These are phyloP conservation scores for Lemur catta DNA, from an alignment of 2,797 vertebrate genomes.

Conservation along the genomic window DNA sequence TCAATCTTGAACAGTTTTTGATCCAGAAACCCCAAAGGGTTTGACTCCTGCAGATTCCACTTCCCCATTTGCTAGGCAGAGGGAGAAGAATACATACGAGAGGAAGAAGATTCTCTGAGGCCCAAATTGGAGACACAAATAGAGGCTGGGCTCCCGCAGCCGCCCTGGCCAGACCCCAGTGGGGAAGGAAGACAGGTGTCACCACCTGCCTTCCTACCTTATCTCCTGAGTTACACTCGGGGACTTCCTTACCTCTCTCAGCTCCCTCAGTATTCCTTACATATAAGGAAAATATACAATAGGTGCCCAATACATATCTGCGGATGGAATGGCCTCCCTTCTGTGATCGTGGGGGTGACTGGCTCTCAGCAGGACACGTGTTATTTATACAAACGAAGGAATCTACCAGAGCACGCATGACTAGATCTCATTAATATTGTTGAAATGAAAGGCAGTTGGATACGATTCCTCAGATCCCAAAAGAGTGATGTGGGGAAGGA, in stretches of 20 bases:
- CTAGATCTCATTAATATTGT: neutral
- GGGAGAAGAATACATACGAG: neutral
- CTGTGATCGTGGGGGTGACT: neutral
- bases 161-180: rapidly evolving
- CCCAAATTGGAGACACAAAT: neutral
- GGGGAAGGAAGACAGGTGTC: neutral
- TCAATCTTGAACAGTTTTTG: neutral
- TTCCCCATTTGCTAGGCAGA: neutral
- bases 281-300: neutral
- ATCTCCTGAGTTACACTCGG: neutral
- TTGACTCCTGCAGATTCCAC: neutral
- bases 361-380: neutral
- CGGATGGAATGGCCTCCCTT: neutral
- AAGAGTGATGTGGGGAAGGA: neutral
- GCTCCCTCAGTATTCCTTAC: neutral
- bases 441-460: neutral
- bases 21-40: neutral
- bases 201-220: rapidly evolving
- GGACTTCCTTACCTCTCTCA: neutral
- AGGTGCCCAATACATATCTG: neutral
- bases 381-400: neutral
- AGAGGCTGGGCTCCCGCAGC: neutral
- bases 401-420: neutral
- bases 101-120: neutral
- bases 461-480: neutral